Evolutionary conservation across 1,140 invertebrate genomes (phyloP), one percentile per base, ranked within the genome.

Genomic region (Vanessa tameamea): DNA sequence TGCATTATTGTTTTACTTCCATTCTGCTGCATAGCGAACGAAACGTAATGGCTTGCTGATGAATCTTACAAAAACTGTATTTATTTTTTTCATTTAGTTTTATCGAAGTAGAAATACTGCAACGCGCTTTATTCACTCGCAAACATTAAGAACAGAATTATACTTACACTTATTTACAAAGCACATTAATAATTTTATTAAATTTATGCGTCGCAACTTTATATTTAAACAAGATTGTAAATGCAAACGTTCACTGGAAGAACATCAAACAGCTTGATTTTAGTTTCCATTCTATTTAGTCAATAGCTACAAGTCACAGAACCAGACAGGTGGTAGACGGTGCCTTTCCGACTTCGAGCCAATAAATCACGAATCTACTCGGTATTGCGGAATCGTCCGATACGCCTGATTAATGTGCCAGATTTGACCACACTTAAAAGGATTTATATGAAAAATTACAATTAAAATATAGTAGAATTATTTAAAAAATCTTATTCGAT

Each of bases 281-380:
- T 26, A 51, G 51, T 53, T 53, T 16, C 55, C 23, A 59, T 59
- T 59, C 55, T 59, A 59, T 59, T 59, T 59, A 23, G 55, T 59
- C 55, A 13, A n/a, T 59, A 59, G 31, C 47, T 59, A 59, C 55
- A 59, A 70, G 68, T 47, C 61, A 64, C 61, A 64, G 61, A 59
- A 23, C 55, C 71, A 79, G 81, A 78, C 79, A 81, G 79, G 78
- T 78, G 75, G 77, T 75, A 80, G 81, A 78, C 77, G 70, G 73
- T 78, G 70, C 74, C 55, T 75, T 73, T 75, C 77, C 73, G 79
- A 76, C 79, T 69, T 61, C 57, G 72, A 68, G 76, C 78, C 79
- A 81, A 81, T 81, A 83, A 83, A 83, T 83, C 81, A 82, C 74
- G 74, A 47, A 71, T 69, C 75, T 77, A 71, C 74, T 78, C 75